These are phyloP conservation scores for Danio kyathit DNA, from an alignment of 2,797 vertebrate species.

Conservation along the genomic window DNA sequence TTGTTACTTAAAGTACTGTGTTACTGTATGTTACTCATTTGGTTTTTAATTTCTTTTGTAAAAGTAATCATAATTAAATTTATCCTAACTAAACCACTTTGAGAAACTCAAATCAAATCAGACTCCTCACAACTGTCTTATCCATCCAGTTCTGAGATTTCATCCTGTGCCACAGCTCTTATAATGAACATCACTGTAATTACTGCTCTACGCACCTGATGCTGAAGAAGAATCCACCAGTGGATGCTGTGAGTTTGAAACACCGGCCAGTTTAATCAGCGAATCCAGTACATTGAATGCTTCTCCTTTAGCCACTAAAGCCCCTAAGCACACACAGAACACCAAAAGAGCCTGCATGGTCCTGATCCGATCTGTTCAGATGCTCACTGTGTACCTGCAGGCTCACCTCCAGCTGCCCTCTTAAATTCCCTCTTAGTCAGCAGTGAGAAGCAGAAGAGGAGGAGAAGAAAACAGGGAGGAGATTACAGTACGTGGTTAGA, in stretches of 20 bases:
- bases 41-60: background rate
- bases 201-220: constrained; percentile 25
- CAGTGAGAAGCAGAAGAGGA: constrained; percentile 43
- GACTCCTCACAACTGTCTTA: background rate
- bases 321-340: constrained; percentile 65
- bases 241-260: constrained; percentile 21
- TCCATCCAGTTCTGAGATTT: background rate
- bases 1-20: background rate
- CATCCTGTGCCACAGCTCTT: background rate
- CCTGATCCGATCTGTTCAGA: constrained; percentile 39
- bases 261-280: background rate
- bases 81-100: background rate
- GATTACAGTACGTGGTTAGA: constrained; percentile 40
- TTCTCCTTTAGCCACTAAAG: constrained; percentile 54
- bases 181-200: background rate
- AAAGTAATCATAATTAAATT: background rate
- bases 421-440: constrained; percentile 56
- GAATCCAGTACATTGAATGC: constrained; percentile 32
- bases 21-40: background rate
- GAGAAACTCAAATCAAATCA: background rate
- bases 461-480: constrained; percentile 32
- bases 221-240: constrained; percentile 26
- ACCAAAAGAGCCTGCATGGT: constrained; percentile 64
- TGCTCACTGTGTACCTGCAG: constrained; percentile 45
- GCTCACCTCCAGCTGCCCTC: constrained; percentile 48